Percentiles rank a stretch among this genome's conserved stretches.
Conservation (phyloP, 2,113 vertebrate species). For the Oncorhynchus mykiss region DNA sequence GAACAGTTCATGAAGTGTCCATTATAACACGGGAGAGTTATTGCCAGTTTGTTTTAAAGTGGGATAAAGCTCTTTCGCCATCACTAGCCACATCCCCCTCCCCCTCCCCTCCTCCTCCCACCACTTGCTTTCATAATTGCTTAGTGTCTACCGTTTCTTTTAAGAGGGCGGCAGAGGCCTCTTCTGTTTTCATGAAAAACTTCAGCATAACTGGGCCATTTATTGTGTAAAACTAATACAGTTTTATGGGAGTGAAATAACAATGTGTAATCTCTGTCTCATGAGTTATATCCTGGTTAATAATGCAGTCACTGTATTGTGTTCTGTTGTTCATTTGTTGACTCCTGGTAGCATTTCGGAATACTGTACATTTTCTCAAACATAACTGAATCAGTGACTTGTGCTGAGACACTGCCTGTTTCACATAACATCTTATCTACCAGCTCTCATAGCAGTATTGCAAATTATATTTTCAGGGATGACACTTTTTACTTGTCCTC, state of each 20-base stretch:
- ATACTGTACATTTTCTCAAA: not conserved
- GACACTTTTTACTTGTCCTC: no score
- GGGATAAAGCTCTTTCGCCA: slow-evolving; percentile 16
- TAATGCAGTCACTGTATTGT: slow-evolving; percentile 1
- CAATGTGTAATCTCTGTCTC: not conserved
- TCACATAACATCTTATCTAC: not conserved
- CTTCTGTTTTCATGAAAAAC: slow-evolving; percentile 25
- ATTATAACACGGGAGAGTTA: slow-evolving; percentile 26
- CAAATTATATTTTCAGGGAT: no score
- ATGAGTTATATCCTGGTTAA: not conserved
- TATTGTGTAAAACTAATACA: slow-evolving; percentile 45
- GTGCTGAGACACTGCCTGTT: not conserved
- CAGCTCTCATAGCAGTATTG: not conserved
- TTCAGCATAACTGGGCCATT: slow-evolving; percentile 48
- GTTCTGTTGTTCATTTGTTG: not conserved
- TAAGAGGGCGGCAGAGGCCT: slow-evolving; percentile 17
- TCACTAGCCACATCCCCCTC: not conserved
- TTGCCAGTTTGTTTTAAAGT: slow-evolving; percentile 16
- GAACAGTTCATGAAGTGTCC: slow-evolving; percentile 9
- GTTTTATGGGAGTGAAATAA: slow-evolving; percentile 27
- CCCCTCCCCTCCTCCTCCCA: slow-evolving; percentile 11
- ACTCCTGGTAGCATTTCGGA: no score
- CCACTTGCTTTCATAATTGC: slow-evolving; percentile 28
- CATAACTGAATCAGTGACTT: not conserved
- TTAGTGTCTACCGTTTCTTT: slow-evolving; percentile 37